These are phyloP conservation scores for Hyles euphorbiae DNA, from an alignment of 1,140 invertebrate species.

Conservation along the genomic window DNA sequence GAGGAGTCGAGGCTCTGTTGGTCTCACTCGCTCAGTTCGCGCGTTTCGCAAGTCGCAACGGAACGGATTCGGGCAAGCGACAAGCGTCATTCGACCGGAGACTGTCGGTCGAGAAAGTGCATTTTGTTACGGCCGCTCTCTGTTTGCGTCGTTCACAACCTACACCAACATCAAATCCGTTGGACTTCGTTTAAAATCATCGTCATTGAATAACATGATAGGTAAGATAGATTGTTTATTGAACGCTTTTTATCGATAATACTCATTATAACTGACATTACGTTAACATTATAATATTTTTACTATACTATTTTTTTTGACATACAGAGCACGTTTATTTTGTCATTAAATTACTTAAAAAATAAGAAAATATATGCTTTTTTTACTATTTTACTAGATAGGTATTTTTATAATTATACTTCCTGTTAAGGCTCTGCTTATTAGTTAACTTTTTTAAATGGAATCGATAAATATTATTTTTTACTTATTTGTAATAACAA, in stretches of 20 bases:
- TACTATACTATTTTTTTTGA: background rate
- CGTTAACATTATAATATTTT: slow-evolving; percentile 1
- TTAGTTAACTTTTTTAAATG: too few species aligned
- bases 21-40: slow-evolving; percentile 9
- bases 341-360: too few species aligned
- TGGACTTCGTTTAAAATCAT: slow-evolving; percentile 48
- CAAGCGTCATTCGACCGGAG: slow-evolving; percentile 34
- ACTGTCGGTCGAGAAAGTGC: slow-evolving; percentile 39
- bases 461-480: too few species aligned
- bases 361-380: too few species aligned
- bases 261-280: slow-evolving; percentile 11
- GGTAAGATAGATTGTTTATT: slow-evolving; percentile 41
- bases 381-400: too few species aligned
- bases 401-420: too few species aligned
- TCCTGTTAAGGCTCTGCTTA: too few species aligned
- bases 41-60: slow-evolving; percentile 14
- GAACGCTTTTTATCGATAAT: slow-evolving; percentile 10
- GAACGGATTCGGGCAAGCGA: slow-evolving; percentile 7
- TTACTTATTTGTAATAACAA: too few species aligned
- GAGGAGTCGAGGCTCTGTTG: slow-evolving; percentile 1
- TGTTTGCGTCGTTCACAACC: slow-evolving; percentile 42
- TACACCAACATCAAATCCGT: slow-evolving; percentile 62
- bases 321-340: too few species aligned
- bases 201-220: slow-evolving; percentile 58
- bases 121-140: slow-evolving; percentile 18